A percentile compares a stretch with the other conserved stretches of the same genome.
phyloP scores from a whole-genome alignment of 2,113 vertebrate species.

The Helogale parvula region DNA sequence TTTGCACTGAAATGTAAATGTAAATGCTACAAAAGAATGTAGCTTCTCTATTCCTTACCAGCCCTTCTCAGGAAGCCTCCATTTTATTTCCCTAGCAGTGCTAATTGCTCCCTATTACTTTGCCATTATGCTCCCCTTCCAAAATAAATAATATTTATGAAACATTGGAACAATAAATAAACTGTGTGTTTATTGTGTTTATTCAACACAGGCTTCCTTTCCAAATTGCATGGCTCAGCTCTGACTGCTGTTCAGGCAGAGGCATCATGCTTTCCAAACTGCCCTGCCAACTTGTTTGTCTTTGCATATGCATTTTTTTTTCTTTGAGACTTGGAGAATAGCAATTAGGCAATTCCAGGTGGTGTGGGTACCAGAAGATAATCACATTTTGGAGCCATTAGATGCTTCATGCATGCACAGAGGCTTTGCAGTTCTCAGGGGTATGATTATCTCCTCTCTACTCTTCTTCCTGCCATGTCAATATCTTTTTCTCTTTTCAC shows the following conservation, averaged over 20 bases:
- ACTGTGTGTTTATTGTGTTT: constrained; percentile 65
- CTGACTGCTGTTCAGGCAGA: constrained; percentile 53
- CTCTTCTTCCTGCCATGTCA: constrained; percentile 44
- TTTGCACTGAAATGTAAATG: not conserved
- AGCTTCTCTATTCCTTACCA: not conserved
- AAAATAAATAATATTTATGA: constrained; percentile 76
- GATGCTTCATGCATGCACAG: constrained; percentile 24
- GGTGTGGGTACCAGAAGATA: constrained; percentile 73
- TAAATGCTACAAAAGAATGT: not conserved
- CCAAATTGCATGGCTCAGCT: constrained; percentile 61
- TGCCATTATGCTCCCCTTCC: constrained; percentile 48
- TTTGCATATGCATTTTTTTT: constrained; percentile 58
- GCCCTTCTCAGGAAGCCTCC: not conserved
- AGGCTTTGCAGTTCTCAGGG: constrained; percentile 57
- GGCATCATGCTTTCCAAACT: constrained; percentile 65
- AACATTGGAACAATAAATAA: constrained; percentile 60
- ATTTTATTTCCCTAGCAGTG: constrained; percentile 5
- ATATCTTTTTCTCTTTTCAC: constrained; percentile 62
- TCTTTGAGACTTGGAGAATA: constrained; percentile 61
- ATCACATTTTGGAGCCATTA: constrained; percentile 63
- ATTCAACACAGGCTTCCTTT: constrained; percentile 70
- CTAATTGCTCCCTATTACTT: constrained; percentile 55
- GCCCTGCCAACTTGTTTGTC: constrained; percentile 20
- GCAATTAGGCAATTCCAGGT: constrained; percentile 73
- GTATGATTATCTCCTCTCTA: constrained; percentile 55